Percentiles rank a stretch among this genome's conserved stretches.
These are phyloP conservation scores for Apolygus lucorum DNA, from an alignment of 1,140 invertebrate genomes.

Conservation along the genomic window DNA sequence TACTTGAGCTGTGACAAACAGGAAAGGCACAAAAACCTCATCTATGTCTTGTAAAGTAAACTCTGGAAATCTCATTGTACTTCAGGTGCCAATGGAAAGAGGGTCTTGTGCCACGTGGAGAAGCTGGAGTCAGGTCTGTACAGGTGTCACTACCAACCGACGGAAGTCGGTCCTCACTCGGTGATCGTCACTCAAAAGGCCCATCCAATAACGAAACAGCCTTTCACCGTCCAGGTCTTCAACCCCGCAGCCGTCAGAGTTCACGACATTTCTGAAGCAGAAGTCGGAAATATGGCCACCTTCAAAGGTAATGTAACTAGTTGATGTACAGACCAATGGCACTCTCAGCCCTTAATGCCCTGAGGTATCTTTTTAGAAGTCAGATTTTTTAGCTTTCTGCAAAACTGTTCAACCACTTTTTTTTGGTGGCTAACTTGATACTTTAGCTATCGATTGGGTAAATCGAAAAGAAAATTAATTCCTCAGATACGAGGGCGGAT, in stretches of 20 bases:
- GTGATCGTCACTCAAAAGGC: constrained; percentile 48
- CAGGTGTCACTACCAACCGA: constrained; percentile 48
- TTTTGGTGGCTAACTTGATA: no score
- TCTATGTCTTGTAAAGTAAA: not conserved
- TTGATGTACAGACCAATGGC: no score
- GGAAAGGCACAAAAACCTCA: no score
- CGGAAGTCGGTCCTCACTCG: constrained; percentile 52
- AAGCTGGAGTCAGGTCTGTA: constrained; percentile 45
- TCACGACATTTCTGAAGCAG: constrained; percentile 65
- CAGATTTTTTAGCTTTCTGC: no score
- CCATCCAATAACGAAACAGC: constrained; percentile 49
- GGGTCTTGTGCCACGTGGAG: constrained; percentile 44
- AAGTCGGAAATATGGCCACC: constrained; percentile 71
- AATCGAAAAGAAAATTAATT: no score
- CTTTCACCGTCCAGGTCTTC: constrained; percentile 68
- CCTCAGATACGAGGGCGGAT: no score
- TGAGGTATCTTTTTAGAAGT: no score
- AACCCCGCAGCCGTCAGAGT: constrained; percentile 75
- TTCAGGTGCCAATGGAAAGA: constrained; percentile 50
- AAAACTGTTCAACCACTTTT: no score
- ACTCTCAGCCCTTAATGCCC: no score
- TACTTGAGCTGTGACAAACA: no score
- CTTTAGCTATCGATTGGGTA: no score
- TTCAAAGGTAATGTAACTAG: constrained; percentile 52
- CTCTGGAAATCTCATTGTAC: constrained; percentile 1